These are phyloP conservation scores for Yponomeuta cagnagella DNA, from an alignment of 2,888 invertebrate species.

Conservation along the genomic window DNA sequence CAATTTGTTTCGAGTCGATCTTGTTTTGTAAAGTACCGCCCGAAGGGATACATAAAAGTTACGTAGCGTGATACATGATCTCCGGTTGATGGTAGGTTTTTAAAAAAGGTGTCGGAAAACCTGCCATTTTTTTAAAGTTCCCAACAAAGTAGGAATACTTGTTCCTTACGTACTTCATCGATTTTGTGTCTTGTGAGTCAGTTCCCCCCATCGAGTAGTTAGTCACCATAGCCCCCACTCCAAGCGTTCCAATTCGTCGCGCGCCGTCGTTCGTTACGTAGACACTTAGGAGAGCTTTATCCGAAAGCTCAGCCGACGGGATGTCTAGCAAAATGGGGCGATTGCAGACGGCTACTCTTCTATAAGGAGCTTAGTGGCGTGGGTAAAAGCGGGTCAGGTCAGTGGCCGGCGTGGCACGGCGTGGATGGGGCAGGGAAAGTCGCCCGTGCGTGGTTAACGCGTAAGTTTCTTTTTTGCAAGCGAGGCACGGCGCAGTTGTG, in stretches of 20 bases:
- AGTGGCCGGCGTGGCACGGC: conserved; percentile 30
- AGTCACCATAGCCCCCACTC: not conserved
- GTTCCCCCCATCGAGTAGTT: not conserved
- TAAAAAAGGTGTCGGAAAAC: no score
- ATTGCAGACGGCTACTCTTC: conserved; percentile 2
- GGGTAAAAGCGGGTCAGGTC: conserved; percentile 67
- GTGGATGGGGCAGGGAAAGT: conserved; percentile 53
- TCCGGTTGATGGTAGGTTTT: no score
- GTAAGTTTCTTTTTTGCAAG: conserved; percentile 64
- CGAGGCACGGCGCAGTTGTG: conserved; percentile 31
- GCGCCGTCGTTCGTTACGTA: not conserved
- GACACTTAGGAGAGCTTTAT: not conserved
- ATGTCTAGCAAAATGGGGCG: conserved; percentile 9
- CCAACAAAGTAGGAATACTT: not conserved
- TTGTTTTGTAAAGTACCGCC: no score
- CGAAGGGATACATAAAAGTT: no score
- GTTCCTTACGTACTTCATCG: not conserved
- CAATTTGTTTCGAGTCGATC: no score
- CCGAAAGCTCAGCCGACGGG: conserved; percentile 7
- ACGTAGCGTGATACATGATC: no score
- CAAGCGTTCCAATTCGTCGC: not conserved
- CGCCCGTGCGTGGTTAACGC: conserved; percentile 44
- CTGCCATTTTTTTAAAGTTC: no score
- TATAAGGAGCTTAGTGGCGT: conserved; percentile 10
- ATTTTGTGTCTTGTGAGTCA: not conserved